Conservation (phyloP, 2,113 vertebrate genomes). For the Cisticola juncidis region DNA sequence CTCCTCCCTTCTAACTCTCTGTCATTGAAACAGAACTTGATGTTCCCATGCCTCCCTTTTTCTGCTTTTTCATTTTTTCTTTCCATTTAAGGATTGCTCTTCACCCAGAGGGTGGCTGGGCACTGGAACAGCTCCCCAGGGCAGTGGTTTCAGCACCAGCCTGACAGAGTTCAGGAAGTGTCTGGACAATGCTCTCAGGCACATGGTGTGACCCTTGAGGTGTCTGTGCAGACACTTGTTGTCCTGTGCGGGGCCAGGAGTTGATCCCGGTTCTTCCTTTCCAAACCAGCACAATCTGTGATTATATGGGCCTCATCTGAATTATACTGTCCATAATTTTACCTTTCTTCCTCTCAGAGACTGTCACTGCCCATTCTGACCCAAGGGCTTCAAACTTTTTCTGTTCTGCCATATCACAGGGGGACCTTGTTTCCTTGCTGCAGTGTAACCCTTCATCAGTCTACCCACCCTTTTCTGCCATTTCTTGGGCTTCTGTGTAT, state of each 20-base stretch:
- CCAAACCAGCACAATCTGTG: not conserved
- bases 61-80: not conserved
- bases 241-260: not conserved
- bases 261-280: rapidly evolving
- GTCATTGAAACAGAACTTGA: not conserved
- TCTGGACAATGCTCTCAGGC: not conserved
- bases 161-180: not conserved
- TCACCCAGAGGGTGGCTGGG: not conserved
- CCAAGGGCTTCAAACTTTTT: not conserved
- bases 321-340: not conserved
- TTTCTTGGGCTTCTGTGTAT: not conserved
- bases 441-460: not conserved
- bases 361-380: rapidly evolving
- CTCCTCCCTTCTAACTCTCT: not conserved
- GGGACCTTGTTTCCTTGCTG: not conserved
- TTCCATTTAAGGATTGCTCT: not conserved
- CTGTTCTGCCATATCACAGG: not conserved
- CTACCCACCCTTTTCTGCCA: not conserved
- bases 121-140: not conserved
- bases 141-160: not conserved
- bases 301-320: not conserved
- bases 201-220: not conserved
- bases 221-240: not conserved
- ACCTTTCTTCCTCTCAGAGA: not conserved
- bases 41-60: not conserved